These are phyloP conservation scores for Phrixothrix hirtus DNA, from an alignment of 2,888 invertebrate species.

Conservation along the genomic window DNA sequence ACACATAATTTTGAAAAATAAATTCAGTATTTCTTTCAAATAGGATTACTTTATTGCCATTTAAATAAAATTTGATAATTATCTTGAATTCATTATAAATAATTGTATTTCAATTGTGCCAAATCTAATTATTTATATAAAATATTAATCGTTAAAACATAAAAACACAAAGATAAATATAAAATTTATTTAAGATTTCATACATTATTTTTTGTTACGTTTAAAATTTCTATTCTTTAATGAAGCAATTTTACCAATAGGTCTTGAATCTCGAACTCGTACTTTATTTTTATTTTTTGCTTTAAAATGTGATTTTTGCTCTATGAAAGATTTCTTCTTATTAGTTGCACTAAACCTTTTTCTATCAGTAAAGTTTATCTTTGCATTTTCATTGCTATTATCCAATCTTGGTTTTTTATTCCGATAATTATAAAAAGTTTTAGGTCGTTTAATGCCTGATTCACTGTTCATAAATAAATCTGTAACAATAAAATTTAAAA, in stretches of 20 bases:
- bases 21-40: no score
- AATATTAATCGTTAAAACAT: no score
- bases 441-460: not conserved
- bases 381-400: not conserved
- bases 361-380: not conserved
- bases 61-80: no score
- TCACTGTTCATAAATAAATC: not conserved
- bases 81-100: no score
- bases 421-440: not conserved
- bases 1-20: no score
- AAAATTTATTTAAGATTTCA: not conserved
- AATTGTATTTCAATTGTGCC: no score
- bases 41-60: no score
- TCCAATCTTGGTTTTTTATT: not conserved
- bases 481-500: not conserved
- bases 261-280: not conserved
- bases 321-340: not conserved
- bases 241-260: not conserved
- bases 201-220: not conserved
- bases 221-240: not conserved
- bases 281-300: not conserved
- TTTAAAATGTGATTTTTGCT: not conserved
- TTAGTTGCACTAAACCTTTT: no score
- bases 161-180: no score
- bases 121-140: no score